phyloP scores from a whole-genome alignment of 2,888 invertebrate species.

The Dioctria linearis region DNA sequence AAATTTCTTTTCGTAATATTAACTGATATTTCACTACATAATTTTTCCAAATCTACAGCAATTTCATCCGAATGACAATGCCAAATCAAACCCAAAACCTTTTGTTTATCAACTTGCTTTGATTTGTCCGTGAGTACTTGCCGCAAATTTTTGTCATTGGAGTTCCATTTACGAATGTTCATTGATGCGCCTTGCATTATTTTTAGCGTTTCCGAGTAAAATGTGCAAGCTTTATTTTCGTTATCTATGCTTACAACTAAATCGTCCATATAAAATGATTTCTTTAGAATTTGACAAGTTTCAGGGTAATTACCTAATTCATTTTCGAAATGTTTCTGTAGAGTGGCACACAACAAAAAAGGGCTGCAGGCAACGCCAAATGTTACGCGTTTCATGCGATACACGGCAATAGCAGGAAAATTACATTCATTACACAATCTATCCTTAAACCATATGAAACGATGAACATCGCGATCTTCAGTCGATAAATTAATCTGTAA shows the following conservation, averaged over 20 bases:
- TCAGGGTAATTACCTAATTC: conserved; percentile 45
- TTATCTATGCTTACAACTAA: conserved; percentile 54
- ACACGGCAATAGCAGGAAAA: background rate
- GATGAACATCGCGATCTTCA: conserved; percentile 55
- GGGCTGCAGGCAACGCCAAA: conserved; percentile 59
- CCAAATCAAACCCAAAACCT: too few relatives aligned
- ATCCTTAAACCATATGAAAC: conserved; percentile 57
- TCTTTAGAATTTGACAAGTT: conserved; percentile 54
- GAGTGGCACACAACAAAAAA: conserved; percentile 58
- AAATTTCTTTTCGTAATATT: too few relatives aligned
- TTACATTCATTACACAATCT: conserved; percentile 15
- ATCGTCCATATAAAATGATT: conserved; percentile 48
- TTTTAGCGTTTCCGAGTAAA: too few relatives aligned
- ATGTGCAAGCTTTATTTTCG: conserved; percentile 14
- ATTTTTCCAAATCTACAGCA: too few relatives aligned
- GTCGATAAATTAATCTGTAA: conserved; percentile 56
- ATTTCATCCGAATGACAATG: too few relatives aligned
- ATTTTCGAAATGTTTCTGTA: conserved; percentile 56
- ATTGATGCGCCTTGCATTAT: too few relatives aligned
- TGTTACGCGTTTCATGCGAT: conserved; percentile 53
- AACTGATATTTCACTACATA: too few relatives aligned
- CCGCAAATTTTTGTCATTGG: too few relatives aligned
- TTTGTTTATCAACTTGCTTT: too few relatives aligned
- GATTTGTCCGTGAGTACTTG: too few relatives aligned
- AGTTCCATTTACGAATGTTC: too few relatives aligned